A percentile compares a stretch with the other conserved stretches of the same genome.
phyloP scores from a whole-genome alignment of 2,888 invertebrate genomes.

The Lasiommata megera region DNA sequence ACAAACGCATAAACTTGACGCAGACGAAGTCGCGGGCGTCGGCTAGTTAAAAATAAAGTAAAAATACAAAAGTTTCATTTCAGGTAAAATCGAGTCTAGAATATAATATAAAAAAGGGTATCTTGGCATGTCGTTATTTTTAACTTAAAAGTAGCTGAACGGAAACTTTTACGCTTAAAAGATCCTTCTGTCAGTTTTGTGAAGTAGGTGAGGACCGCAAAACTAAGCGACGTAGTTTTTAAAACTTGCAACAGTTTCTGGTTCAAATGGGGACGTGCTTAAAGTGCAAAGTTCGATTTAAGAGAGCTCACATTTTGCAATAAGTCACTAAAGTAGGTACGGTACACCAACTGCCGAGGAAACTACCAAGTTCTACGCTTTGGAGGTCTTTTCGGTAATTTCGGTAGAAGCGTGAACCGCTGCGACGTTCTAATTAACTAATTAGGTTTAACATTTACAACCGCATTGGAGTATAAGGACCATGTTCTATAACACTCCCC shows the following conservation, averaged over 20 bases:
- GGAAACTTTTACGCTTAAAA: not conserved
- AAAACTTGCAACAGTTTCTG: slow-evolving; percentile 3
- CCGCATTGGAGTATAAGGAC: too few relatives aligned
- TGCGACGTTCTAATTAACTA: not conserved
- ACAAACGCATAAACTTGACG: too few relatives aligned
- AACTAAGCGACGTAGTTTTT: slow-evolving; percentile 5
- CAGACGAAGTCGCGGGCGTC: too few relatives aligned
- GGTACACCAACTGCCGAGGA: not conserved
- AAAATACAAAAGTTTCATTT: too few relatives aligned
- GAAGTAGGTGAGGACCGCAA: not conserved
- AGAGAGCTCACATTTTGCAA: slow-evolving; percentile 1
- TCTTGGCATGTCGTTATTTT: not conserved
- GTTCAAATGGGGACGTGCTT: slow-evolving; percentile 9
- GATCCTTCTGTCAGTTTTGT: not conserved
- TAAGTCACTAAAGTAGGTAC: slow-evolving; percentile 12
- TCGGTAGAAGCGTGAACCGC: not conserved
- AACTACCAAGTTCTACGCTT: not conserved
- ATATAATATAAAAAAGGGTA: too few relatives aligned
- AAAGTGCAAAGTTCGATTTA: slow-evolving; percentile 10
- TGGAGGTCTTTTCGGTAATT: not conserved
- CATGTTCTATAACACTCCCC: too few relatives aligned
- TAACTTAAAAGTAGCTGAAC: not conserved
- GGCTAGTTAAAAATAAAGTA: too few relatives aligned
- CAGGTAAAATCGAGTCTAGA: too few relatives aligned
- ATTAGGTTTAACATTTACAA: too few relatives aligned